Evolutionary conservation across 2,113 vertebrate species (phyloP).

Genomic region (Alectura lathami): DNA sequence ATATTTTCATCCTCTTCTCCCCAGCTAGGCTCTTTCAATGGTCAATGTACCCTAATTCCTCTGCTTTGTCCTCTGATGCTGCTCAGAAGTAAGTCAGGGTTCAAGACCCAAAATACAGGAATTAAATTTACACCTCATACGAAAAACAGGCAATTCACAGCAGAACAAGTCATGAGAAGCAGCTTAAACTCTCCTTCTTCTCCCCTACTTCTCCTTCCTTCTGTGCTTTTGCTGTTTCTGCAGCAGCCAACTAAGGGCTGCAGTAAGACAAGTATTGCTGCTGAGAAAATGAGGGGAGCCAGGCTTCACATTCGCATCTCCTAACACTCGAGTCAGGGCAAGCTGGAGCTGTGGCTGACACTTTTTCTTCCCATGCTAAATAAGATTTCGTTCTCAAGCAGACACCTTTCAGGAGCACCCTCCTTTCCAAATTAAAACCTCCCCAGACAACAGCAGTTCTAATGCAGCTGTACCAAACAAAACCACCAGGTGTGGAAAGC

Average conservation of each 20-base stretch:
- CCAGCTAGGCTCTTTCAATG: neutral
- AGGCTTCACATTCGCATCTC: neutral
- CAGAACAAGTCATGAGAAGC: neutral
- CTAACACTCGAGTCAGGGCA: neutral
- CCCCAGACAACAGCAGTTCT: neutral
- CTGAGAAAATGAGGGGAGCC: neutral
- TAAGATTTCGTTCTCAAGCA: neutral
- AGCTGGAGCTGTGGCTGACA: neutral
- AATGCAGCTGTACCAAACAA: neutral
- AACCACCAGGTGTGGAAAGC: neutral
- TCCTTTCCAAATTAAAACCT: slow-evolving; percentile 27
- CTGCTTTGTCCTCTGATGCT: neutral
- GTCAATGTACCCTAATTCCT: neutral
- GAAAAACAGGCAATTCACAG: neutral
- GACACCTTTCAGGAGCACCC: rapidly evolving
- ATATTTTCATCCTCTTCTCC: neutral
- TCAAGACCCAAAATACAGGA: neutral
- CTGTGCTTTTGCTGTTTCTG: neutral
- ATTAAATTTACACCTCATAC: neutral
- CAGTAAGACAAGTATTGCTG: neutral
- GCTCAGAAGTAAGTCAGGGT: neutral
- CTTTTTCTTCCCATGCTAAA: neutral
- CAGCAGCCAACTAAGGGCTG: neutral
- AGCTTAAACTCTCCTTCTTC: neutral
- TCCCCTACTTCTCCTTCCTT: neutral